These are phyloP conservation scores for Sciurus carolinensis DNA, from an alignment of 2,797 vertebrate genomes.

Conservation along the genomic window DNA sequence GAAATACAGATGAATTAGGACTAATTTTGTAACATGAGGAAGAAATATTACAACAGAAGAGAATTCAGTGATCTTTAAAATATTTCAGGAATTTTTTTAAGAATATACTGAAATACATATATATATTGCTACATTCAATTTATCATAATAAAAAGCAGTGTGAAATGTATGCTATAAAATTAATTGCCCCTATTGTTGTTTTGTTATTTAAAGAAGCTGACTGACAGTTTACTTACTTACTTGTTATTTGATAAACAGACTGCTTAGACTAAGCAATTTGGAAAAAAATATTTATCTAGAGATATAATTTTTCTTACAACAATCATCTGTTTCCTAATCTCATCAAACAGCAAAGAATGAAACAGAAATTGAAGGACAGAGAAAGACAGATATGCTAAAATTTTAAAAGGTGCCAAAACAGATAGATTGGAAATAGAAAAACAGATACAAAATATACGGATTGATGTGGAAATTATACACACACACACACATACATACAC, in stretches of 20 bases:
- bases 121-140: conserved; percentile 61
- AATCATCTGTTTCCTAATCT: conserved; percentile 53
- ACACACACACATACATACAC: no score
- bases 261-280: conserved; percentile 60
- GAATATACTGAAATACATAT: conserved; percentile 19
- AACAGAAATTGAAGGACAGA: conserved; percentile 55
- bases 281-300: not conserved
- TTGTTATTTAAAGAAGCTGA: conserved; percentile 59
- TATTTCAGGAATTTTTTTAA: conserved; percentile 16
- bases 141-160: conserved; percentile 68
- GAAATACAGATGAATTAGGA: conserved; percentile 69
- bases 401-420: conserved; percentile 66
- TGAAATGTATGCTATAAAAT: conserved; percentile 69
- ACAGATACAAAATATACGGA: not conserved
- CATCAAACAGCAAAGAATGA: conserved; percentile 44
- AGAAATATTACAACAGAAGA: conserved; percentile 42
- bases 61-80: conserved; percentile 61
- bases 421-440: not conserved
- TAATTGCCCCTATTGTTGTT: conserved; percentile 63
- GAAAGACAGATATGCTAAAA: not conserved
- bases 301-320: conserved; percentile 40
- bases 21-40: conserved; percentile 14
- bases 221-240: conserved; percentile 32
- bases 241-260: conserved; percentile 69
- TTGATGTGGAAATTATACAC: not conserved